Evolutionary conservation across 2,888 invertebrate genomes (phyloP).

Genomic region (Zhengitettix transpicula): DNA sequence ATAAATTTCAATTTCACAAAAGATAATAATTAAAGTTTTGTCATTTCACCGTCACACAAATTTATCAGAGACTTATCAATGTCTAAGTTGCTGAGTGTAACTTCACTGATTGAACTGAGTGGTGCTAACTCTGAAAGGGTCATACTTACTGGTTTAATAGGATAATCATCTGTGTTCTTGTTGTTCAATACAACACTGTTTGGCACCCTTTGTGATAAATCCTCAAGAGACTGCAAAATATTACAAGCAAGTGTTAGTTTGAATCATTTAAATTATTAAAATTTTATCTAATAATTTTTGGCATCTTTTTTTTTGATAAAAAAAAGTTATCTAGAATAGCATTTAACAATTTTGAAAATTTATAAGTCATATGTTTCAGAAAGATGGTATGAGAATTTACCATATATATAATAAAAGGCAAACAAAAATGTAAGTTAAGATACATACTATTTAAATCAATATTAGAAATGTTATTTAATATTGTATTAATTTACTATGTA

Average conservation of each 20-base stretch:
- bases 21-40: no score
- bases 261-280: neutral
- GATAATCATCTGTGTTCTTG: conserved; percentile 18
- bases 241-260: neutral
- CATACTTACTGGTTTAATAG: conserved; percentile 29
- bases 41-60: neutral
- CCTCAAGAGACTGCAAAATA: conserved; percentile 10
- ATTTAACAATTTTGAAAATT: no score
- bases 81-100: conserved; percentile 4
- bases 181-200: conserved; percentile 21
- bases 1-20: no score
- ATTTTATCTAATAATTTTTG: neutral
- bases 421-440: no score
- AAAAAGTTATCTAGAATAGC: no score
- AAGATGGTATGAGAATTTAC: no score
- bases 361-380: no score
- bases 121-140: conserved; percentile 28
- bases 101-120: conserved; percentile 31
- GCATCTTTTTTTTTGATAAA: neutral
- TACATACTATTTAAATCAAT: no score
- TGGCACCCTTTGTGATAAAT: conserved; percentile 15
- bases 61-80: neutral
- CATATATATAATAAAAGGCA: no score
- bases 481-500: no score
- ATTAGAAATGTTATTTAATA: no score